Evolutionary conservation across 2,113 vertebrate species (phyloP), one percentile per base, ranked within the genome.

Genomic region (Nanorana parkeri): DNA sequence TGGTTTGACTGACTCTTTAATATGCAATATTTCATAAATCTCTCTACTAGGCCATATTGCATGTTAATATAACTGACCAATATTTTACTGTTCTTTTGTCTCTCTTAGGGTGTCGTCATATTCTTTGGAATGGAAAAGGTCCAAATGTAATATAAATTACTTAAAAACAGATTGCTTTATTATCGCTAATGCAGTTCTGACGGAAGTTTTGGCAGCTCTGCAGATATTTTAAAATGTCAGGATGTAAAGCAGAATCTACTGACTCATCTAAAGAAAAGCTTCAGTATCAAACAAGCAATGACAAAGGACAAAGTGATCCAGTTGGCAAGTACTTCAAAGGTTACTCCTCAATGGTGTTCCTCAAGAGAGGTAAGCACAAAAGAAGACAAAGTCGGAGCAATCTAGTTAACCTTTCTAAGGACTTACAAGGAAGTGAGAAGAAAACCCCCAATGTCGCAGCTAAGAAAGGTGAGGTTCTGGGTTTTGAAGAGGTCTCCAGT

Each of bases 281-380:
- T 64, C 56, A 54, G 24, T 19, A 26, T 65, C 69, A 65, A 75
- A 17, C 13, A 2, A 3, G 51, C 6, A 16, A 26, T 21, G 64
- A 68, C 11, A 75, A 61, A 15, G 11, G n/a, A 1, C 16, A 68
- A 24, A 56, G 60, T 24, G 63, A 76, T 20, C 28, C 41, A 56
- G 52, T n/a, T 29, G 28, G 23, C 21, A 0, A 73, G 3, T 55
- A 55, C 52, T 76, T 41, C 0, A 0, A 83, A 85, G 71, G 81
- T 32, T 90, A 90, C 79, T 84, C 86, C 17, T 67, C 80, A 26
- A 66, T 85, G 86, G 87, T 66, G 32, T 83, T 83, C 32, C 63
- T 68, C 1, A 66, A 86, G 86, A 89, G 66, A 81, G 68, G 80
- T 79, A 87, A 73, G 29, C 74, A 19, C 84, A 86, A 73, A 84